Base-by-base conservation (phyloP, 2,888 invertebrate genomes). In the Philereme transversata region DNA sequence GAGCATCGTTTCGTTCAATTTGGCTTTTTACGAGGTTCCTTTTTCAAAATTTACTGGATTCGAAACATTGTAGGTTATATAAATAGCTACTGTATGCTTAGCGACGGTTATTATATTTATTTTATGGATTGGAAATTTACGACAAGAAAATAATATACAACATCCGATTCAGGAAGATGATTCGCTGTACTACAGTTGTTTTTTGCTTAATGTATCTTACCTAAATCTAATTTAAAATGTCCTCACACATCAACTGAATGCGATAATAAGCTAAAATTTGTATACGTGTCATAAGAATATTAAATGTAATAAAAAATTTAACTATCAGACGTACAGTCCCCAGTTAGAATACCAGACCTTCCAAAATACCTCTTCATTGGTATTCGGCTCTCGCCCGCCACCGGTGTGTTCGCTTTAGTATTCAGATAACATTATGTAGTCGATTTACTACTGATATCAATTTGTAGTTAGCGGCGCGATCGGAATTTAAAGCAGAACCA, bases 361-460 rank as follows among this genome's bases (percentile, higher is more conserved):
- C 77, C 72, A 77, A 83, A 81, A 78, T 76, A 71, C 76, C 70
- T 62, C 60, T 67, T 75, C 65, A 79, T 88, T 86, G 70, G 79
- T 88, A 88, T 88, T 83, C 89, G 75, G 58, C 62, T 65, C 63
- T 64, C 58, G 62, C 57, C 65, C 57, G 63, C 81, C 70, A 78
- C 76, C 75, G 71, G 81, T 83, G 81, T 79, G 79, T 81, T 73
- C 79, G 66, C 67, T 69, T 88, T 86, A 74, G 84, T 88, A 88
- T 89, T 84, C 88, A 72, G 68, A 73, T 75, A 76, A 70, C 81
- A 79, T 63, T 63, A 70, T 76, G 67, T 72, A 72, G 76, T 81
- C 86, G 89, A 88, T 89, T 88, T 88, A 85, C 82, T 82, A 76
- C 87, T 80, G 87, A 90, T 89, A 90, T 90, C 88, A 87, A 90